A percentile compares a stretch with the other conserved stretches of the same genome.
phyloP scores from a whole-genome alignment of 2,888 invertebrate species.

The Hartigia nigra region DNA sequence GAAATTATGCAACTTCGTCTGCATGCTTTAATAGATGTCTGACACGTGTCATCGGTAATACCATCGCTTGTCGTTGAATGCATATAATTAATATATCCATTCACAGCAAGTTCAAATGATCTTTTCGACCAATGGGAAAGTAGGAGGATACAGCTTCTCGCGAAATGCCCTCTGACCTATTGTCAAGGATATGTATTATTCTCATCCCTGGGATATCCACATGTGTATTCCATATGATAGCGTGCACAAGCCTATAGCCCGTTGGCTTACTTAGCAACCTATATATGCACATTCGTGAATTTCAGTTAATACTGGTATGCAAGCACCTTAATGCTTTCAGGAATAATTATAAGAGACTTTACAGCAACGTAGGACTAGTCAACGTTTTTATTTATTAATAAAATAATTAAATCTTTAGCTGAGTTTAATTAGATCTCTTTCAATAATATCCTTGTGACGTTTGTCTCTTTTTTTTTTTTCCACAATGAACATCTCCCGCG shows the following conservation, averaged over 20 bases:
- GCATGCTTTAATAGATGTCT: not conserved
- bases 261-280: not conserved
- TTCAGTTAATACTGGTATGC: not conserved
- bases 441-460: not conserved
- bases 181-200: not conserved
- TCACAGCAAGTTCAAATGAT: not conserved
- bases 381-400: not conserved
- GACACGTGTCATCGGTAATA: not conserved
- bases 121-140: not conserved
- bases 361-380: not conserved
- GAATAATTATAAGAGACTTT: not conserved
- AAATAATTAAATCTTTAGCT: not conserved
- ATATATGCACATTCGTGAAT: not conserved
- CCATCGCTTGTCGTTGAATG: not conserved
- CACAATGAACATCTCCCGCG: not conserved
- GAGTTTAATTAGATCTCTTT: not conserved
- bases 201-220: not conserved
- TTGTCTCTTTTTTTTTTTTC: not conserved
- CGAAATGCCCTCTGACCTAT: not conserved
- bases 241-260: not conserved
- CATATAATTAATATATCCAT: not conserved
- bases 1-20: not conserved
- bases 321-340: not conserved
- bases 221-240: not conserved
- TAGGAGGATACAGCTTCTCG: not conserved